A percentile compares a stretch with the other conserved stretches of the same genome.
These are phyloP conservation scores for Anabas testudineus DNA, from an alignment of 2,797 vertebrate species.

Conservation along the genomic window DNA sequence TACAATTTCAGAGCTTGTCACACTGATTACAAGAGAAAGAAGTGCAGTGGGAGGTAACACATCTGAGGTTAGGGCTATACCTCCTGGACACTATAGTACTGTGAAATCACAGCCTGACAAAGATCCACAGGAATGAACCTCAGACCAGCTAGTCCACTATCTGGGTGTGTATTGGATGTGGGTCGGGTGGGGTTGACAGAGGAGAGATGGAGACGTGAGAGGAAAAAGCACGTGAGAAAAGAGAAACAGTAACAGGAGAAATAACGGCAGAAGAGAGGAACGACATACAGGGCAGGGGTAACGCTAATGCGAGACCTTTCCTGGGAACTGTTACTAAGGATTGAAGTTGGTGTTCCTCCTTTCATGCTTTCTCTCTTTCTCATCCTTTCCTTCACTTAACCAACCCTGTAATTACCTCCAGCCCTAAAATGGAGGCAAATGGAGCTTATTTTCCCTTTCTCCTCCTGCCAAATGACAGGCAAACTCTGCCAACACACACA, in stretches of 20 bases:
- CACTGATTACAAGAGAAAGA: constrained; percentile 72
- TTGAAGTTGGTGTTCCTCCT: constrained; percentile 57
- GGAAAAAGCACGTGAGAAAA: constrained; percentile 38
- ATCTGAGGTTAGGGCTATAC: constrained; percentile 72
- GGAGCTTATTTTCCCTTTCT: constrained; percentile 80
- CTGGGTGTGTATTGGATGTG: constrained; percentile 56
- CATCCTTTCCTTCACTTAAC: constrained; percentile 76
- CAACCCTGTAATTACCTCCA: constrained; percentile 81
- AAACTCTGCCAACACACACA: constrained; percentile 69
- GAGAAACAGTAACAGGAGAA: constrained; percentile 25
- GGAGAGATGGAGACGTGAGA: constrained; percentile 14
- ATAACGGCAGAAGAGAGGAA: constrained; percentile 40
- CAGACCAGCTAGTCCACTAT: constrained; percentile 63
- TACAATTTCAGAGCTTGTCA: constrained; percentile 63
- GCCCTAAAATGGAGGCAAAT: constrained; percentile 69
- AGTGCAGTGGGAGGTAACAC: constrained; percentile 72
- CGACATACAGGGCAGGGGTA: constrained; percentile 33
- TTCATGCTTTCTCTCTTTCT: constrained; percentile 69
- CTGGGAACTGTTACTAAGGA: constrained; percentile 61
- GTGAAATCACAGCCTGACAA: constrained; percentile 80
- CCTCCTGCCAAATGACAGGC: constrained; percentile 76
- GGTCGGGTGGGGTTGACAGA: constrained; percentile 46
- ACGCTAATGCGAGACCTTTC: constrained; percentile 35
- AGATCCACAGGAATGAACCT: constrained; percentile 79
- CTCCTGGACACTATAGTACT: constrained; percentile 67